phyloP scores from a whole-genome alignment of 2,113 vertebrate genomes.

The Scomber scombrus region DNA sequence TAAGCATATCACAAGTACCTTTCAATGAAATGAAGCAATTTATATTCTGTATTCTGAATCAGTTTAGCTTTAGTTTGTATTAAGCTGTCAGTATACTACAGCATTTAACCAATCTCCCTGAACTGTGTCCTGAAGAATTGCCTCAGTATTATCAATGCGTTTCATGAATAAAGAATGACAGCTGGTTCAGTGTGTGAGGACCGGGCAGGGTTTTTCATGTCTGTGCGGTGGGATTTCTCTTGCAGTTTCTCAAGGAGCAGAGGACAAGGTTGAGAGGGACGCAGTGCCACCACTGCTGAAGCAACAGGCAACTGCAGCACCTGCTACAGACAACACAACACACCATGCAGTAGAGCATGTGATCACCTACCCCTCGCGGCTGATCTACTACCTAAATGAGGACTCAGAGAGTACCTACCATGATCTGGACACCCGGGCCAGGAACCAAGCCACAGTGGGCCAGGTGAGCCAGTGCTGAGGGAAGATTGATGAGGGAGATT shows the following conservation, averaged over 20 bases:
- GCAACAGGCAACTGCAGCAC: conserved; percentile 87
- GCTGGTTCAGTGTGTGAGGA: conserved; percentile 18
- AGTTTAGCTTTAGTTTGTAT: neutral
- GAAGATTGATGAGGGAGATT: neutral
- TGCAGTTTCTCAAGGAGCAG: conserved; percentile 76
- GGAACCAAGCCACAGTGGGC: conserved; percentile 89
- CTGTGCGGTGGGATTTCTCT: conserved; percentile 54
- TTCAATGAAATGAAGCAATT: conserved; percentile 13
- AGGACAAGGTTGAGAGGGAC: conserved; percentile 81
- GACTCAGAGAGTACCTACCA: conserved; percentile 95
- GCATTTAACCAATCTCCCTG: neutral
- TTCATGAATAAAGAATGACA: conserved; percentile 61
- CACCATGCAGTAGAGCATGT: conserved; percentile 87
- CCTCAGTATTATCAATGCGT: conserved; percentile 40
- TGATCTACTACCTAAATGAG: conserved; percentile 96
- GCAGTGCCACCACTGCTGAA: conserved; percentile 78
- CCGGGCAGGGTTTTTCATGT: conserved; percentile 44
- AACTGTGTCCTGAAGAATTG: conserved; percentile 24
- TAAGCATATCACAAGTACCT: conserved; percentile 30
- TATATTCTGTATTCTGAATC: conserved; percentile 7
- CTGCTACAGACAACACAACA: conserved; percentile 84
- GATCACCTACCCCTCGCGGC: conserved; percentile 93
- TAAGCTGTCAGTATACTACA: conserved; percentile 7
- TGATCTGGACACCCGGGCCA: conserved; percentile 92
- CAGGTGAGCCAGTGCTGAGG: conserved; percentile 84